Conservation (phyloP, 2,113 vertebrate genomes). For the Aptenodytes forsteri region DNA sequence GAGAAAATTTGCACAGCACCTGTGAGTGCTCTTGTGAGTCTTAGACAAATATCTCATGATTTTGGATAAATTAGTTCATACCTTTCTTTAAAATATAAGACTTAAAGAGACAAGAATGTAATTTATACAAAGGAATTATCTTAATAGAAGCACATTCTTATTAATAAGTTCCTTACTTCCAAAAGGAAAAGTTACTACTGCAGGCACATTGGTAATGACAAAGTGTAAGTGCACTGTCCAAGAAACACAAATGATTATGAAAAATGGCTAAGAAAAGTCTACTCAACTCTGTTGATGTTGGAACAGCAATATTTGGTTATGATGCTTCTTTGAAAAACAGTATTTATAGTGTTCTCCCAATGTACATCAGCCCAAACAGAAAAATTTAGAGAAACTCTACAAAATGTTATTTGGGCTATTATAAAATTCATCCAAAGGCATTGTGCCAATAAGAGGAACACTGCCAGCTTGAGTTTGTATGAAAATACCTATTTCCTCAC, state of each 20-base stretch:
- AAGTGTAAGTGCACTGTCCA: constrained; percentile 31
- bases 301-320: constrained; percentile 38
- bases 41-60: not conserved
- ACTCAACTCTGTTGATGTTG: constrained; percentile 55
- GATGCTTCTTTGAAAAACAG: constrained; percentile 45
- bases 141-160: constrained; percentile 20
- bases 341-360: constrained; percentile 9
- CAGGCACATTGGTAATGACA: constrained; percentile 24
- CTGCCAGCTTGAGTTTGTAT: not conserved
- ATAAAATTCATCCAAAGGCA: not conserved
- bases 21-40: not conserved
- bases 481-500: not conserved
- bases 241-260: constrained; percentile 65
- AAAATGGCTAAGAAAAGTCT: constrained; percentile 54
- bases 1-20: not conserved
- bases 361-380: not conserved
- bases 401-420: constrained; percentile 10
- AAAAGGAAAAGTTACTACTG: constrained; percentile 38
- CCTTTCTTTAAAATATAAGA: not conserved
- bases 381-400: constrained; percentile 34
- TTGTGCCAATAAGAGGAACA: not conserved
- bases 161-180: constrained; percentile 42
- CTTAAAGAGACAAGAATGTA: not conserved
- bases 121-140: not conserved
- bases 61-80: not conserved